A percentile compares a stretch with the other conserved stretches of the same genome.
These are phyloP conservation scores for Amia ocellicauda DNA, from an alignment of 2,113 vertebrate genomes.

Conservation along the genomic window DNA sequence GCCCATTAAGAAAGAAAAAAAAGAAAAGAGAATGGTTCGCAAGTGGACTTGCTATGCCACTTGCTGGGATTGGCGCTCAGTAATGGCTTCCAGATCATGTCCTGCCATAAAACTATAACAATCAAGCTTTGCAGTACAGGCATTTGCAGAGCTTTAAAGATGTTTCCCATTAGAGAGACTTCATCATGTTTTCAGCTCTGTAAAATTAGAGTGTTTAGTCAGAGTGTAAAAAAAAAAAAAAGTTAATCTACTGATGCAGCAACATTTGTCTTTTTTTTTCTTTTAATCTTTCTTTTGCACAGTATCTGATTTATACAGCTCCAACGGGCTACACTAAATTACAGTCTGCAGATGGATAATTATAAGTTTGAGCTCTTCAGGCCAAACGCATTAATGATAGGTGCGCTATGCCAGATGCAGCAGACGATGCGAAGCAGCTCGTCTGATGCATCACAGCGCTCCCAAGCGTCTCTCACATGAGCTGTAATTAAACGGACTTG, in stretches of 20 bases:
- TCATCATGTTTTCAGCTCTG: not conserved
- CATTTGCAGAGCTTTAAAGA: slow-evolving; percentile 8
- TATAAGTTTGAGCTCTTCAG: slow-evolving; percentile 33
- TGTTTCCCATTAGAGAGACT: slow-evolving; percentile 23
- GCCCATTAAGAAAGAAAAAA: not conserved
- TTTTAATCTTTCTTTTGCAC: not conserved
- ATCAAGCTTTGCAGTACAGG: slow-evolving; percentile 7
- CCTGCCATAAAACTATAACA: slow-evolving; percentile 1
- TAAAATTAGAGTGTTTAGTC: not conserved
- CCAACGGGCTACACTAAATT: slow-evolving; percentile 35
- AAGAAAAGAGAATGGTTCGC: slow-evolving; percentile 10
- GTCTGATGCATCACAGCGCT: slow-evolving; percentile 22
- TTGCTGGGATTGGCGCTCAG: slow-evolving; percentile 23
- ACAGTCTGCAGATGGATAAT: slow-evolving; percentile 40
- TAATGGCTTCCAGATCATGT: slow-evolving; percentile 9
- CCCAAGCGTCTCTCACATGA: slow-evolving; percentile 9
- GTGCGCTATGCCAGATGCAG: slow-evolving; percentile 22
- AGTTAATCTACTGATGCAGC: not conserved
- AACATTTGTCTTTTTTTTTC: not conserved
- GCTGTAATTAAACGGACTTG: slow-evolving; percentile 12
- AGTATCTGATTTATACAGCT: slow-evolving; percentile 43
- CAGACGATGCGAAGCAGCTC: slow-evolving; percentile 20
- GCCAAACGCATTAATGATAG: slow-evolving; percentile 33
- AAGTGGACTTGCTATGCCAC: slow-evolving; percentile 22
- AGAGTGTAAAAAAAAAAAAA: slow-evolving; percentile 5